These are phyloP conservation scores for Boulengeromyrus knoepffleri DNA, from an alignment of 2,113 vertebrate species.

Conservation along the genomic window DNA sequence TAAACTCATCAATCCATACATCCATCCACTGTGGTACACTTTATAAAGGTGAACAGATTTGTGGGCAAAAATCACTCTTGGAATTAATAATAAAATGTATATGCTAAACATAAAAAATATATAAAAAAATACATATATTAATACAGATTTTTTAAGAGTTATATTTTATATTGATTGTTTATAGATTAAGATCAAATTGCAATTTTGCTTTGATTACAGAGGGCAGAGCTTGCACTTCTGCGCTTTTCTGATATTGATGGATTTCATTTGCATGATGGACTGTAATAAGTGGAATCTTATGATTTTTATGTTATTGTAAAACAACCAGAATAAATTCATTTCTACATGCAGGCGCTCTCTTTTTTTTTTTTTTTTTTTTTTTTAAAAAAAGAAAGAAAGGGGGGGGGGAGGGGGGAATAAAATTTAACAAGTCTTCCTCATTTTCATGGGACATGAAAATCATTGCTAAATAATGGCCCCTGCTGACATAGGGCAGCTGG, in stretches of 20 bases:
- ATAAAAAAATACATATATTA: no score
- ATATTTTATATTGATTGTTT: not conserved
- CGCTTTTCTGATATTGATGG: not conserved
- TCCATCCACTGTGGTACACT: not conserved
- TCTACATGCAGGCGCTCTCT: no score
- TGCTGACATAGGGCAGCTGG: not conserved
- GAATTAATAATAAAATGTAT: not conserved
- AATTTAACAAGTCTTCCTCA: no score
- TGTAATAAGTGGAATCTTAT: not conserved
- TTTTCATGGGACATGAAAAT: not conserved
- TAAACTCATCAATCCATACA: not conserved
- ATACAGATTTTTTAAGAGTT: no score
- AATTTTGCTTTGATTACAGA: not conserved
- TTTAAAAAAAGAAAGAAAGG: no score
- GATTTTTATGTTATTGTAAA: not conserved
- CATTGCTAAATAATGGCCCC: no score
- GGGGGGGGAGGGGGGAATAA: no score
- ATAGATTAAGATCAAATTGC: not conserved
- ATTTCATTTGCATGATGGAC: not conserved
- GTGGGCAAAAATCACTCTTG: no score
- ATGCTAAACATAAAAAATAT: not conserved
- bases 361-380: not conserved
- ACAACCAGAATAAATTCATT: not conserved
- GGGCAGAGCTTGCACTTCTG: not conserved
- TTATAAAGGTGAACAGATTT: no score